These are phyloP conservation scores for Eciton burchellii DNA, from an alignment of 1,140 invertebrate species.

Conservation along the genomic window DNA sequence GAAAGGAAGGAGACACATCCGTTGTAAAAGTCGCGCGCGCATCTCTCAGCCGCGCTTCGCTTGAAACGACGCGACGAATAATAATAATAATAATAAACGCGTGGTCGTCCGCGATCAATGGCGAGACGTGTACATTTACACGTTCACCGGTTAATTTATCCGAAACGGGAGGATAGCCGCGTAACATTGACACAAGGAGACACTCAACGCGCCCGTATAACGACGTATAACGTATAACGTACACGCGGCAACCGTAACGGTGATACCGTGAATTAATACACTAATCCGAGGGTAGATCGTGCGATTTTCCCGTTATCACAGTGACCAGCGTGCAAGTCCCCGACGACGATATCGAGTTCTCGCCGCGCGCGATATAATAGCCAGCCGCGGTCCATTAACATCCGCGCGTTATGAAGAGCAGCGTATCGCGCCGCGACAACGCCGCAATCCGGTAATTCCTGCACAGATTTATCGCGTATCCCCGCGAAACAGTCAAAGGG, in stretches of 20 bases:
- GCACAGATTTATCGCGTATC: slow-evolving; percentile 15
- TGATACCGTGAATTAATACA: slow-evolving; percentile 52
- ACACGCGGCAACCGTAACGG: slow-evolving; percentile 37
- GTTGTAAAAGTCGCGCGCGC: no score
- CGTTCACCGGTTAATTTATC: slow-evolving; percentile 5
- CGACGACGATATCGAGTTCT: slow-evolving; percentile 47
- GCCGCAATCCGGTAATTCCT: neutral
- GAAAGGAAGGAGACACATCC: no score
- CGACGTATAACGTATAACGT: no score
- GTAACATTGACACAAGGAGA: slow-evolving; percentile 34
- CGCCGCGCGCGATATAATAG: slow-evolving; percentile 51
- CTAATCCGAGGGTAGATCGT: slow-evolving; percentile 56
- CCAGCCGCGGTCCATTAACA: slow-evolving; percentile 36
- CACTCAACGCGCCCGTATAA: slow-evolving; percentile 26
- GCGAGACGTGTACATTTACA: neutral
- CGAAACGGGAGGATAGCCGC: slow-evolving; percentile 12
- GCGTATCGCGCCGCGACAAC: slow-evolving; percentile 10
- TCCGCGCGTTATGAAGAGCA: slow-evolving; percentile 57
- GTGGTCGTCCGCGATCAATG: neutral
- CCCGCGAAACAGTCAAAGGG: neutral
- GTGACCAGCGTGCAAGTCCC: slow-evolving; percentile 40
- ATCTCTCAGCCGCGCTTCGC: no score
- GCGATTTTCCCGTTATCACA: slow-evolving; percentile 55
- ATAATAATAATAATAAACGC: no score
- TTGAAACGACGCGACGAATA: no score